Conservation (phyloP, 2,113 vertebrate species). For the Sinocyclocheilus maitianheensis region DNA sequence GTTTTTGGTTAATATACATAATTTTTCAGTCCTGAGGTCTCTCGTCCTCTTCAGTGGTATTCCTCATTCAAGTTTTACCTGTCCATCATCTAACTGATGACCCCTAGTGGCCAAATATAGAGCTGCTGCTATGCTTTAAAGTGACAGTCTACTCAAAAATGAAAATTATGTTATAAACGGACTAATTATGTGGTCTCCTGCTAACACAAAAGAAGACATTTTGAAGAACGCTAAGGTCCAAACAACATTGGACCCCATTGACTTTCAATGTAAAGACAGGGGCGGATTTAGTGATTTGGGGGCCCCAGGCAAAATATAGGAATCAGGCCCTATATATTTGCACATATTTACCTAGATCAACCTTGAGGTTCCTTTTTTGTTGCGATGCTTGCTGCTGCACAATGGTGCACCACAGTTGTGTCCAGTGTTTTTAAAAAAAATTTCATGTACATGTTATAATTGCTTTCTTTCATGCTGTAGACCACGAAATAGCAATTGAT, state of each 20-base stretch:
- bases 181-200: neutral
- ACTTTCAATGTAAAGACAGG: neutral
- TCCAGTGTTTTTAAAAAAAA: no score
- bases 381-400: no score
- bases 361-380: no score
- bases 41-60: neutral
- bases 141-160: neutral
- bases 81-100: constrained; percentile 58
- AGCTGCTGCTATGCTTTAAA: constrained; percentile 36
- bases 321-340: no score
- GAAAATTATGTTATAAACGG: neutral
- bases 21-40: neutral
- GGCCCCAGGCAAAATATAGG: no score
- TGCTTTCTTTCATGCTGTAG: no score
- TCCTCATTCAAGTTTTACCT: neutral
- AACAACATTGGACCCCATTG: neutral
- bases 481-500: no score
- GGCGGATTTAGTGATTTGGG: no score
- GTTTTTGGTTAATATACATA: neutral
- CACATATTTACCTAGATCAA: no score
- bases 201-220: neutral
- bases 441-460: no score
- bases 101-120: constrained; percentile 69
- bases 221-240: neutral
- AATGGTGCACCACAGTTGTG: no score